These are phyloP conservation scores for Boulengeromyrus knoepffleri DNA, from an alignment of 2,113 vertebrate species.

Conservation along the genomic window DNA sequence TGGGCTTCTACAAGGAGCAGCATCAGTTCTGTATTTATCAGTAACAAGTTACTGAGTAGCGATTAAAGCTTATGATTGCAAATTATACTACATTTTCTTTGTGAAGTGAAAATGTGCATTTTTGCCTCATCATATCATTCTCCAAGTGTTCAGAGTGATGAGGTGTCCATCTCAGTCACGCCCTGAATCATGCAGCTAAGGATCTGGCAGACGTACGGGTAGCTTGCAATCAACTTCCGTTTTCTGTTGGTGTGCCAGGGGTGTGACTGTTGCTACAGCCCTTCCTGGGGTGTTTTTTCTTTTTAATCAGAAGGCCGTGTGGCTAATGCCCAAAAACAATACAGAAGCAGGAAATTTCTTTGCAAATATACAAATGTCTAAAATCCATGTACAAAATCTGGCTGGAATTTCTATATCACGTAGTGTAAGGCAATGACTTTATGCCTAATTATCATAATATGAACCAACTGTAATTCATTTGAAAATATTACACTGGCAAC, in stretches of 20 bases:
- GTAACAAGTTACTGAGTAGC: too few relatives aligned
- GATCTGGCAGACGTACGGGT: not conserved
- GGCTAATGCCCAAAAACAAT: not conserved
- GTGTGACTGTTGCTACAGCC: not conserved
- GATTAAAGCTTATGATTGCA: too few relatives aligned
- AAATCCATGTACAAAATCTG: not conserved
- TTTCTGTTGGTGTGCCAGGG: not conserved
- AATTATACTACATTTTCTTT: too few relatives aligned
- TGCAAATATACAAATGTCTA: not conserved
- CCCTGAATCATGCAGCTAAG: not conserved
- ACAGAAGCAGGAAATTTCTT: not conserved
- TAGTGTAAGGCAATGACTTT: not conserved
- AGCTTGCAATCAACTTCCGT: not conserved
- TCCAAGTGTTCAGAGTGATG: not conserved
- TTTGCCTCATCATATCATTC: not conserved
- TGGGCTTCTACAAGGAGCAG: too few relatives aligned
- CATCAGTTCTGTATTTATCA: too few relatives aligned
- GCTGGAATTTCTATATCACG: not conserved
- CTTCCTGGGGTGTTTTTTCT: not conserved
- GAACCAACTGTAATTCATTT: not conserved
- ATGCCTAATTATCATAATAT: not conserved
- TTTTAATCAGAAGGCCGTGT: not conserved
- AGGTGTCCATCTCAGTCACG: not conserved
- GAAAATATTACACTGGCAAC: not conserved
- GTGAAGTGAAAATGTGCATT: too few relatives aligned